Base-by-base conservation (phyloP, 2,888 invertebrate genomes). In the Microdon myrmicae region DNA sequence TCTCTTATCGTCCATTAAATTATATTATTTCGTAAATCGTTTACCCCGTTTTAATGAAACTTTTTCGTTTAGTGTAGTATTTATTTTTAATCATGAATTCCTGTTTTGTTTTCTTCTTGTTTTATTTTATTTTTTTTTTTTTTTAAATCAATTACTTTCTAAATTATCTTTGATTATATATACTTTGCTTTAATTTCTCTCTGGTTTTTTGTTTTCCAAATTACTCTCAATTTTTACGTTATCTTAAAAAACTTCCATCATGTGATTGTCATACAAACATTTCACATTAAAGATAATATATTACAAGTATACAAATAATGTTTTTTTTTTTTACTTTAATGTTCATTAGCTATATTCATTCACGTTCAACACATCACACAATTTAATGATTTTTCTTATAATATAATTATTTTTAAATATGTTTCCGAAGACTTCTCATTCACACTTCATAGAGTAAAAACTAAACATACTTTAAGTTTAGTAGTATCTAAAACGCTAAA, bases 211-310 rank as follows among this genome's bases (percentile, higher is more conserved):
- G 44, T 32, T 35, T 43, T 26, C 10, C 38, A 17, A 48, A 41
- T 26, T 22, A 26, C 9, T 59, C 31, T 28, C 19, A 20, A 5
- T 28, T 20, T 13, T 35, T 48, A 38, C 54, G 64, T 53, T 68
- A 59, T 58, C 53, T 67, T 61, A 66, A 58, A 66, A 67, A 67
- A 68, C 54, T 56, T 67, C 74, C 73, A 72, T 76, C 76, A 78
- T 79, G 79, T 79, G 79, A 79, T 79, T 79, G 79, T 79, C 79
- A 79, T 79, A 79, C 79, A 79, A 79, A 79, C 79, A 79, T 79
- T 77, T 79, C 79, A 79, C 79, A 79, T 68, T 78, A 77, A 76
- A 74, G 75, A 71, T 71, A 75, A 73, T 73, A 74, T 75, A 74
- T 72, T 77, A 78, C 77, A 77, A 68, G 70, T 71, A 70, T 68